Base-by-base conservation (phyloP, 2,797 vertebrate genomes). In the Pipistrellus kuhlii region DNA sequence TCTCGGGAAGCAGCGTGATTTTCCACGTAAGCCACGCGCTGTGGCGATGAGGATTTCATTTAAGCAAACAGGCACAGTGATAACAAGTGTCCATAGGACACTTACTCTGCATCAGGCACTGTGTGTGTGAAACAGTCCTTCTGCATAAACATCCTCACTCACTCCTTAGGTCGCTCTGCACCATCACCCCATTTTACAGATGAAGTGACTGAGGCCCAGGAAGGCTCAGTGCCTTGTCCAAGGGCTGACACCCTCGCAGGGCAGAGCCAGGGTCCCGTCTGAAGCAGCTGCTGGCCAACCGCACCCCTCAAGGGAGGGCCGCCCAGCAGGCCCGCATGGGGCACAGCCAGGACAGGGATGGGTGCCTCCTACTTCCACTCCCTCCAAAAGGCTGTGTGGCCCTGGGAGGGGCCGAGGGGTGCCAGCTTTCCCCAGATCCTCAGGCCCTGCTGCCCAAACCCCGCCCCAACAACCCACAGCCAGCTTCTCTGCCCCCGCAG, bases 1-100 rank as follows among this genome's bases (percentile, higher is more conserved):
- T 2, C 69, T 0, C 11, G 46, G 5, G 21, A 15, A 75, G 17
- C 78, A 32, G 46, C 68, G 3, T 9, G 46, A 30, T 10, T 41
- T 81, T 44, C 30, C 48, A 48, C 32, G 35, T 5, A 35, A 18
- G 8, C 4, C 2, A 21, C 64, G 6, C 1, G 0, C 0, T 1
- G 27, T 8, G 0, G 64, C 4, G 15, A 13, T 0, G 13, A 10
- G 30, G 51, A 55, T 0, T 13, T 8, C 10, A 46, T 21, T 55
- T 1, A 21, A 41, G 38, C 27, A 5, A 4, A n/a, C 0, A 2
- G 21, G 38, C 1, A 68, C 64, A 14, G 18, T 1, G 17, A 35
- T 5, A 21, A 7, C 25, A 1, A 2, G 15, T 0, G 59, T 8
- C 25, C 27, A 0, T 3, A 5, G 1, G 20, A 25, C 53, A n/a